phyloP scores from a whole-genome alignment of 2,113 vertebrate species.

The Chaetodon auriga region DNA sequence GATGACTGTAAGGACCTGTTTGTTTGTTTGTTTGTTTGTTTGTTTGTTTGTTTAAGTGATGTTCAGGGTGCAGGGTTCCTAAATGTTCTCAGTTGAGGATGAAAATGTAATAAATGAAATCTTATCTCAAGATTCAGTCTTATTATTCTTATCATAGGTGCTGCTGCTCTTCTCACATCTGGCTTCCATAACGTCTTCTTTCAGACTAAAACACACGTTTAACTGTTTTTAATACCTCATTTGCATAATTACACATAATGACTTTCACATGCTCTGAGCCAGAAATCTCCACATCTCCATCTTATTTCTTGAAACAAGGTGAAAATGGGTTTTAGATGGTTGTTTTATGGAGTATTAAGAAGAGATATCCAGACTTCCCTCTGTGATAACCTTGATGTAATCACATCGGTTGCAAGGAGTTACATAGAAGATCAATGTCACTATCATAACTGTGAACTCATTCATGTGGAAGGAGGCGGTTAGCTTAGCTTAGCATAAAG shows the following conservation, averaged over 20 bases:
- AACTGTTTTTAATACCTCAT: too few species aligned
- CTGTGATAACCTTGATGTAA: not conserved
- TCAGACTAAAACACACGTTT: too few species aligned
- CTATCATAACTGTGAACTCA: not conserved
- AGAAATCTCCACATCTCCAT: too few species aligned
- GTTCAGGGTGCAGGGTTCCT: slow-evolving; percentile 10
- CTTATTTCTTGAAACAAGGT: too few species aligned
- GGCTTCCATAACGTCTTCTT: too few species aligned
- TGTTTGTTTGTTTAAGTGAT: not conserved
- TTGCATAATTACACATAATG: too few species aligned
- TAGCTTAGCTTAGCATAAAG: not conserved
- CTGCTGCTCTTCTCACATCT: not conserved
- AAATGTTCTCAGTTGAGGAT: slow-evolving; percentile 13
- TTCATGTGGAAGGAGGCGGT: not conserved
- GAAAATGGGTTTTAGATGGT: too few species aligned
- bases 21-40: too few species aligned
- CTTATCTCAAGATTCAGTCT: not conserved
- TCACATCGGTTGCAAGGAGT: too few species aligned
- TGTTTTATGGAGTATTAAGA: too few species aligned
- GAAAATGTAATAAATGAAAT: slow-evolving; percentile 16
- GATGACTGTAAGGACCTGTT: not conserved
- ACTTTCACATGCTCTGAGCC: too few species aligned
- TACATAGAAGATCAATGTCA: not conserved
- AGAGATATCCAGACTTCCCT: too few species aligned
- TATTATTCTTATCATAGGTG: not conserved